Evolutionary conservation across 2,888 invertebrate genomes (phyloP).

Genomic region (Dendrolimus houi): DNA sequence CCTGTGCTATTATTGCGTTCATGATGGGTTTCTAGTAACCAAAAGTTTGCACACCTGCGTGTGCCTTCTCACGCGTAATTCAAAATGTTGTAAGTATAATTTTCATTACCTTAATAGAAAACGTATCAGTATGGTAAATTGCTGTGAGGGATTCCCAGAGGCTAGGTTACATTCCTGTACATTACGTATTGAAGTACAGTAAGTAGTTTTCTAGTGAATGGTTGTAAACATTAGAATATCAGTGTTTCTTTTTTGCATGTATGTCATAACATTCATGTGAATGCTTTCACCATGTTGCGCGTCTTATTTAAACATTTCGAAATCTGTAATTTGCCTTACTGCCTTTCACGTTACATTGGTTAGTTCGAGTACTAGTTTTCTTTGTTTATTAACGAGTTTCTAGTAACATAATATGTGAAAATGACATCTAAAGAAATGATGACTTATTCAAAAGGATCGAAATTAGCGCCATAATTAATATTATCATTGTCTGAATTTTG

Average conservation of each 20-base stretch:
- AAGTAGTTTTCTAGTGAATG: background rate
- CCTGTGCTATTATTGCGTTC: constrained; percentile 71
- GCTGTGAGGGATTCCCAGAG: background rate
- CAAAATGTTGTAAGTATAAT: constrained; percentile 81
- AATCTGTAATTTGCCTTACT: background rate
- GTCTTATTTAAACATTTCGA: background rate
- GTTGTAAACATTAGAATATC: background rate
- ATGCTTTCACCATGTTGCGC: background rate
- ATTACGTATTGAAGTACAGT: background rate
- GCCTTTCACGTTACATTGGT: background rate
- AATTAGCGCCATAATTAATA: no score
- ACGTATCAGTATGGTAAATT: background rate
- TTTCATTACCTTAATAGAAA: constrained; percentile 6
- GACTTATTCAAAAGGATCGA: no score
- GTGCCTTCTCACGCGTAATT: constrained; percentile 78
- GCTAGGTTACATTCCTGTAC: background rate
- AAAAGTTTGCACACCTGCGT: constrained; percentile 83
- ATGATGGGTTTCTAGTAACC: constrained; percentile 86
- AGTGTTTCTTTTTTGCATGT: background rate
- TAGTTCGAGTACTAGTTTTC: no score
- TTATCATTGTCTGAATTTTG: no score
- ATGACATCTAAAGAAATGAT: no score
- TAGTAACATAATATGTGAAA: no score
- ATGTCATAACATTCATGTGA: background rate
- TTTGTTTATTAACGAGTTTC: no score